phyloP scores from a whole-genome alignment of 2,113 vertebrate species.

The Peromyscus maniculatus region DNA sequence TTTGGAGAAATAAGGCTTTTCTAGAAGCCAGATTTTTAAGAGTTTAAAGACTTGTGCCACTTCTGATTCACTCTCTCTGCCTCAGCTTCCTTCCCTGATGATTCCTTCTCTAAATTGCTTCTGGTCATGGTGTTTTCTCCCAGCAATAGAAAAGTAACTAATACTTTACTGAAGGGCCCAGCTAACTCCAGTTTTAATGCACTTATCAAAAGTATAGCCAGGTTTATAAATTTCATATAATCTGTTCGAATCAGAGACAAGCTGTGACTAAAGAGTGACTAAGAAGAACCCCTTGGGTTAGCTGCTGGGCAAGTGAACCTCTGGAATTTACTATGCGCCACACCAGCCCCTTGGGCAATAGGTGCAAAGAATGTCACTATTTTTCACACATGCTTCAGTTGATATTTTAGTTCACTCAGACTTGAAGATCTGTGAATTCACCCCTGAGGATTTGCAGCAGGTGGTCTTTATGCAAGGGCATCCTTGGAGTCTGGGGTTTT shows the following conservation, averaged over 20 bases:
- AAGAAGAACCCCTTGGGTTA: background rate
- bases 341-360: background rate
- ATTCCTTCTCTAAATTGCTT: background rate
- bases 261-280: background rate
- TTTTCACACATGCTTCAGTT: background rate
- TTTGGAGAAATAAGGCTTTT: background rate
- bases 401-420: background rate
- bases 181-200: conserved; percentile 16
- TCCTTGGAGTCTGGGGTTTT: background rate
- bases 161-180: background rate
- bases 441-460: background rate
- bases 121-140: background rate
- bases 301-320: background rate
- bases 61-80: background rate
- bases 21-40: background rate
- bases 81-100: background rate
- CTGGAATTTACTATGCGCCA: background rate
- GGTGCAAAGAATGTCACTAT: background rate
- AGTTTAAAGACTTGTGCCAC: background rate
- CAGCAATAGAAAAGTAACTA: background rate
- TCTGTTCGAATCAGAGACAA: background rate
- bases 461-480: background rate
- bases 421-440: background rate
- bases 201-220: background rate
- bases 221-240: background rate